Conservation (phyloP, 2,888 invertebrate genomes). For the Ferdinandea cuprea region DNA sequence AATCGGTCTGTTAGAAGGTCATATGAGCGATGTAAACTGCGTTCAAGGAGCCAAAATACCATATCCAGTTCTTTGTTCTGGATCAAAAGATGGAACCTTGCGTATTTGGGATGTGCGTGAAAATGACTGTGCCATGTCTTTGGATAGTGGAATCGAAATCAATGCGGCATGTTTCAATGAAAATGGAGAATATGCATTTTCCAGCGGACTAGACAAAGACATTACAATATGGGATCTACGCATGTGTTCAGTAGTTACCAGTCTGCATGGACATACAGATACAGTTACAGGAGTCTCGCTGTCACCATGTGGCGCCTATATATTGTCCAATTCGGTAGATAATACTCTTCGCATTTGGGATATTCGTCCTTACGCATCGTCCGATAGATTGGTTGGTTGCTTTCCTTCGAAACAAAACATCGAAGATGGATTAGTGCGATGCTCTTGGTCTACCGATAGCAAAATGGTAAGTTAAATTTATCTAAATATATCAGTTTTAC, state of each 20-base stretch:
- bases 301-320: conserved; percentile 88
- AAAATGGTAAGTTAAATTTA: conserved; percentile 86
- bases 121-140: conserved; percentile 86
- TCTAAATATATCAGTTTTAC: conserved; percentile 83
- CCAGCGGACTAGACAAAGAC: conserved; percentile 97
- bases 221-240: conserved; percentile 98
- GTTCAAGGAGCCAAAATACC: conserved; percentile 84
- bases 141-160: conserved; percentile 88
- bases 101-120: conserved; percentile 96
- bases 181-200: conserved; percentile 96
- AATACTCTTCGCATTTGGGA: conserved; percentile 99
- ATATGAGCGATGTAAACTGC: conserved; percentile 89
- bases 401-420: neutral
- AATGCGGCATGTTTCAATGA: conserved; percentile 96
- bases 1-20: conserved; percentile 94
- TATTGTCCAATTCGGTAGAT: conserved; percentile 98
- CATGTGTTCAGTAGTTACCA: conserved; percentile 90
- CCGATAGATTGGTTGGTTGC: neutral
- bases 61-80: conserved; percentile 94
- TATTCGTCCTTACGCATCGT: conserved; percentile 2
- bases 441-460: conserved; percentile 88
- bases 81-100: conserved; percentile 96
- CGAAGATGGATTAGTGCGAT: neutral
- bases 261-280: conserved; percentile 96
- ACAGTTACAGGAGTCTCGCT: conserved; percentile 93